Conservation (phyloP, 2,113 vertebrate genomes). For the Glaucidium brasilianum region DNA sequence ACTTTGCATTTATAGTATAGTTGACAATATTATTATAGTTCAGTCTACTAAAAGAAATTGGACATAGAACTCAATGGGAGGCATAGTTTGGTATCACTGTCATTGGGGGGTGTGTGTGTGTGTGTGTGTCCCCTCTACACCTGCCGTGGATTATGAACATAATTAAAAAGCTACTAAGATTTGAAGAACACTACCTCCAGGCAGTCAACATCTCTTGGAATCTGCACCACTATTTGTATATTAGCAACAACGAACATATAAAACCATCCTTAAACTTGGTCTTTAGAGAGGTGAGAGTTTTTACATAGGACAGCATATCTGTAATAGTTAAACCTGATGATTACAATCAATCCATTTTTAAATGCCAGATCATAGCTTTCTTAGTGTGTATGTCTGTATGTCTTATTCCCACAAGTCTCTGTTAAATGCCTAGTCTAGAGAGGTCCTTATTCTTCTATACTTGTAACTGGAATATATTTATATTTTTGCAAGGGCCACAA, state of each 20-base stretch:
- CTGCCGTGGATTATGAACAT: neutral
- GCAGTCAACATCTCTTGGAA: neutral
- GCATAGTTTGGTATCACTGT: neutral
- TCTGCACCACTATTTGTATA: neutral
- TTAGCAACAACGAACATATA: neutral
- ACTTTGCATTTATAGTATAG: neutral
- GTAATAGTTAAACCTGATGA: neutral
- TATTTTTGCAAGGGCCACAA: neutral
- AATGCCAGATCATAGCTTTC: neutral
- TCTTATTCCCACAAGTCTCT: neutral
- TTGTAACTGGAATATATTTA: neutral
- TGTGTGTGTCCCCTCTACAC: neutral
- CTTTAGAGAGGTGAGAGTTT: neutral
- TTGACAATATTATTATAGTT: neutral
- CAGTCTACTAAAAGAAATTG: neutral
- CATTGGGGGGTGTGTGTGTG: neutral
- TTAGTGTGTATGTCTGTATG: neutral
- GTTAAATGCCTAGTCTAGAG: neutral
- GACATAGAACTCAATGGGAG: neutral
- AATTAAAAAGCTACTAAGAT: neutral
- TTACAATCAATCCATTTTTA: neutral
- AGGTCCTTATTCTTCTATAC: neutral
- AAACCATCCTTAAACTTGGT: neutral
- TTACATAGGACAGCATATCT: neutral
- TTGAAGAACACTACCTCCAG: neutral